Evolutionary conservation across 2,113 vertebrate genomes (phyloP), one percentile per base, ranked within the genome.

Genomic region (Tragulus kanchil): DNA sequence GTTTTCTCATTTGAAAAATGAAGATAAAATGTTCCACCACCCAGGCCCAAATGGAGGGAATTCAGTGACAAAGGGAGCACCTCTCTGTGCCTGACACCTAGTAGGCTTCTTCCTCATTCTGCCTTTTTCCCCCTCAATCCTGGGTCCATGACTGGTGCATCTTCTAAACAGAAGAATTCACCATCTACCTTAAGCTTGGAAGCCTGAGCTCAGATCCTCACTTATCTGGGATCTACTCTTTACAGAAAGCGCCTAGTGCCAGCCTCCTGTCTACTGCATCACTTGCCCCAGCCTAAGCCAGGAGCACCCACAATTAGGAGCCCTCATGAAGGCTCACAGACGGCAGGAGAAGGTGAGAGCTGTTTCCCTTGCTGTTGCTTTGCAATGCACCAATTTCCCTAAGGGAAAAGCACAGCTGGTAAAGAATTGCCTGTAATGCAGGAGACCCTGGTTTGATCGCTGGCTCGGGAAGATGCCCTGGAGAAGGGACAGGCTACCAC

Each of bases 241-340:
- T 3, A 21, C 7, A 71, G 62, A 92, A 73, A 52, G 8, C 1
- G 0, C 12, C 23, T 6, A 23, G 3, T 13, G 1, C 26, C 26
- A 67, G 48, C 25, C 14, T 85, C 9, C 26, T 3, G 0, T 10
- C 2, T 2, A 23, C 0, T 3, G 19, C 50, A n/a, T 3, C 1
- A 0, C 1, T 1, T 26, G n/a, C 36, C 17, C 16, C 16, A 10
- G 23, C 9, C 31, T 45, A 25, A 26, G 87, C 54, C 48, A 10
- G 48, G 45, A 69, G 65, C 28, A 65, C 26, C 26, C 42, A 11
- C 8, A 16, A 36, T 62, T 15, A 31, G 8, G 17, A 61, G 23
- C 45, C 54, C 64, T 14, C 8, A 4, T 59, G 19, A 12, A 61
- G 11, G 11, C 42, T 65, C 59, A 3, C 0, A 10, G 26, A 23